Evolutionary conservation across 2,797 vertebrate species (phyloP).

Genomic region (Cynopterus sphinx): DNA sequence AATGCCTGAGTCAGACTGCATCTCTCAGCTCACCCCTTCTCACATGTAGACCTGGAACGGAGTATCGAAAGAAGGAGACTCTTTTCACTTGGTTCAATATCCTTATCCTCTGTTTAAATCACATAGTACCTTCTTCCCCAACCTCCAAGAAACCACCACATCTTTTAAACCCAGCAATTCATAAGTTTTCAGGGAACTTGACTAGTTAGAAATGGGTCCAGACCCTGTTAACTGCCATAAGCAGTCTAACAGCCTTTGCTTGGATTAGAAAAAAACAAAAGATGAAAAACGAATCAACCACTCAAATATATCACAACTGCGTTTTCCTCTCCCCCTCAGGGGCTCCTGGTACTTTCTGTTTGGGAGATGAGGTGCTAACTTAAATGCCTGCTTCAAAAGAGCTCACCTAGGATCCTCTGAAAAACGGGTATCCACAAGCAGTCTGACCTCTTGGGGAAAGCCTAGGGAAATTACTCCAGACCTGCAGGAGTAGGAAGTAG

Average conservation of each 20-base stretch:
- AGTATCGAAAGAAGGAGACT: neutral
- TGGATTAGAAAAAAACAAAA: conserved; percentile 17
- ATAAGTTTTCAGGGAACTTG: neutral
- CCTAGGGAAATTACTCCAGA: neutral
- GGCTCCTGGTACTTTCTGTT: neutral
- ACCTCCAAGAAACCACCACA: neutral
- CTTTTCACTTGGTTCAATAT: neutral
- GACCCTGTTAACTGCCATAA: neutral
- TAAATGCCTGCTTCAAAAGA: neutral
- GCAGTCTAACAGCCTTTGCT: neutral
- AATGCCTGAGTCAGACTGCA: neutral
- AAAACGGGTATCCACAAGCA: neutral
- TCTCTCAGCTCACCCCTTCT: neutral
- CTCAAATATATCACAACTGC: neutral
- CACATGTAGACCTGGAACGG: neutral
- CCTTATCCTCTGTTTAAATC: neutral
- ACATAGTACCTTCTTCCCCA: neutral
- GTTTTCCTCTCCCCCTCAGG: neutral
- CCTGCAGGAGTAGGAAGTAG: neutral
- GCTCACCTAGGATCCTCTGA: neutral
- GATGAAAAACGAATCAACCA: neutral
- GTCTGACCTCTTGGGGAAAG: neutral
- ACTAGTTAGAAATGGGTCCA: neutral
- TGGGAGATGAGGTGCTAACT: neutral
- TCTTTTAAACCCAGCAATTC: conserved; percentile 28